A percentile compares a stretch with the other conserved stretches of the same genome.
Conservation (phyloP, 2,888 invertebrate genomes). For the Odontomyia ornata region DNA sequence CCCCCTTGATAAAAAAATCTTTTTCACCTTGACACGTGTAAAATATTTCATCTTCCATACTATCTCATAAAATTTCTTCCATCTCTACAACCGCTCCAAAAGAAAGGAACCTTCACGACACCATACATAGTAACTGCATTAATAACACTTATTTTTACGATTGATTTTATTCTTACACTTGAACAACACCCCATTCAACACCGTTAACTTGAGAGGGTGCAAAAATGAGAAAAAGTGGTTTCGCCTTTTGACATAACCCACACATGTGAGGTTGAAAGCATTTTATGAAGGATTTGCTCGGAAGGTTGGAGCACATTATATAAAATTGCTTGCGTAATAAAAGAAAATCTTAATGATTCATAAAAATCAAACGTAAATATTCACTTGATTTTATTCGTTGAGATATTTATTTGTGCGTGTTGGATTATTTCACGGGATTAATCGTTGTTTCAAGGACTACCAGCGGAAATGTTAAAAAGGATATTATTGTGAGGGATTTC, state of each 20-base stretch:
- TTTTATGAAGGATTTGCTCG: not conserved
- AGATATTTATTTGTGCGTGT: not conserved
- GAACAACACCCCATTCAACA: conserved; percentile 15
- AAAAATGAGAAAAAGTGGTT: conserved; percentile 3
- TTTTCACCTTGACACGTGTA: too few species aligned
- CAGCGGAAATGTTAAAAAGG: too few species aligned
- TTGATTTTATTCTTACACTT: conserved; percentile 7
- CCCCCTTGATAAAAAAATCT: too few species aligned
- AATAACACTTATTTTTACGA: conserved; percentile 29
- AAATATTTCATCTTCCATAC: too few species aligned
- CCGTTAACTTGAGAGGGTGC: not conserved
- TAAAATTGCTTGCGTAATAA: conserved; percentile 10
- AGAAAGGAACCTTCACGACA: not conserved
- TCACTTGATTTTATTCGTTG: conserved; percentile 8
- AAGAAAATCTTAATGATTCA: conserved; percentile 27
- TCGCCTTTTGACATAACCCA: not conserved
- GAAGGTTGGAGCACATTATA: not conserved
- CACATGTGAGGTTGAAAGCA: not conserved
- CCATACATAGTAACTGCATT: conserved; percentile 12
- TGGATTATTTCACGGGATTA: too few species aligned
- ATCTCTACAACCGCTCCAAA: too few species aligned
- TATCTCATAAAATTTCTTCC: too few species aligned
- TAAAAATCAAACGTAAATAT: conserved; percentile 17
- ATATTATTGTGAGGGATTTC: not conserved
- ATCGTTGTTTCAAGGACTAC: too few species aligned